These are phyloP conservation scores for Halictus rubicundus DNA, from an alignment of 1,140 invertebrate species.

Conservation along the genomic window DNA sequence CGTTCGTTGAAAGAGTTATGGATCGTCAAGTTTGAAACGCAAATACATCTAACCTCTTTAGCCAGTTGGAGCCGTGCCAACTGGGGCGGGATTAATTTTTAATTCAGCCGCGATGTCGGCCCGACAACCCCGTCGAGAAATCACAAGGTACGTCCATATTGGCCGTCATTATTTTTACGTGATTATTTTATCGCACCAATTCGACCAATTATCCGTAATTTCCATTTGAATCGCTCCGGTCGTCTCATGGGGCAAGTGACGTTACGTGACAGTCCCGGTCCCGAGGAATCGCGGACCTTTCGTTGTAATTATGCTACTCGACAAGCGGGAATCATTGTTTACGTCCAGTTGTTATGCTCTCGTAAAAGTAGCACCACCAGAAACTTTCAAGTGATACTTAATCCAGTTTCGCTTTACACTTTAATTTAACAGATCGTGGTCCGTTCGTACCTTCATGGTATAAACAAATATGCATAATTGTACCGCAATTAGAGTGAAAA, in stretches of 20 bases:
- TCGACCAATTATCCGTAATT: slow-evolving; percentile 12
- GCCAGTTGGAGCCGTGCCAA: slow-evolving; percentile 35
- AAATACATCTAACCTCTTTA: slow-evolving; percentile 39
- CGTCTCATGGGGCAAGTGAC: too few species aligned
- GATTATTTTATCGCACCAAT: background rate
- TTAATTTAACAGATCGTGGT: too few species aligned
- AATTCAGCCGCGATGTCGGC: slow-evolving; percentile 37
- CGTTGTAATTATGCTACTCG: background rate
- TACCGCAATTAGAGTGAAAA: too few species aligned
- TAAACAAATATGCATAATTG: too few species aligned
- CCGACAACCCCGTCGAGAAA: slow-evolving; percentile 14
- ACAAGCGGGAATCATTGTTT: background rate
- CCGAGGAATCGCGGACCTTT: background rate
- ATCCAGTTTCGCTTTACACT: too few species aligned
- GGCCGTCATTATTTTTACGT: slow-evolving; percentile 27
- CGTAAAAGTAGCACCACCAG: too few species aligned
- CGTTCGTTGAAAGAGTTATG: slow-evolving; percentile 2
- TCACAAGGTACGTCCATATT: slow-evolving; percentile 10
- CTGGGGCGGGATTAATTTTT: slow-evolving; percentile 44
- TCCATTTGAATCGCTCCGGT: background rate
- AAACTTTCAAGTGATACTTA: too few species aligned
- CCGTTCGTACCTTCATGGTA: too few species aligned
- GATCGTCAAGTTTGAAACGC: slow-evolving; percentile 28
- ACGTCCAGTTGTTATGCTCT: too few species aligned
- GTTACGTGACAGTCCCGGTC: background rate